Evolutionary conservation across 1,140 invertebrate species (phyloP).

Genomic region (Halyomorpha halys): DNA sequence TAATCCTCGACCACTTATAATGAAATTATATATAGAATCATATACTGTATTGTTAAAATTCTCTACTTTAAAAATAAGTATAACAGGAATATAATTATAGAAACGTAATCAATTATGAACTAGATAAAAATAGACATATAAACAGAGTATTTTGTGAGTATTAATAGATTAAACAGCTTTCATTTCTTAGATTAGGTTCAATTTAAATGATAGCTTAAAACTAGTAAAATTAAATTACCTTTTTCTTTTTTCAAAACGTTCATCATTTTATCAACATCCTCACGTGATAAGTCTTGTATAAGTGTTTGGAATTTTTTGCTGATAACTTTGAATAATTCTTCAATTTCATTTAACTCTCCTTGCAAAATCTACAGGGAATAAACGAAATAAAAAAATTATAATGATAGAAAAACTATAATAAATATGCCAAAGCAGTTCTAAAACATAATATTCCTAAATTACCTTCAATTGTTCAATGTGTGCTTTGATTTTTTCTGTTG

Average conservation of each 20-base stretch:
- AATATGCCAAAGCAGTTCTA: too few species aligned
- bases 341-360: slow-evolving; percentile 71
- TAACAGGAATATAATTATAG: too few species aligned
- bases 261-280: slow-evolving; percentile 86
- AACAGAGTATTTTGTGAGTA: too few species aligned
- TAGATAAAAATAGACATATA: too few species aligned
- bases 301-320: slow-evolving; percentile 83
- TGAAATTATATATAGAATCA: too few species aligned
- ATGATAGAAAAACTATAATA: too few species aligned
- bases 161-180: too few species aligned
- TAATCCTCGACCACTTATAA: too few species aligned
- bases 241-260: slow-evolving; percentile 79
- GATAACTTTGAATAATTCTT: slow-evolving; percentile 78
- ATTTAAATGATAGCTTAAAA: too few species aligned
- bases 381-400: not conserved
- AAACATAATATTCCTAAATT: slow-evolving; percentile 17
- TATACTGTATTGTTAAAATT: too few species aligned
- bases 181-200: not conserved
- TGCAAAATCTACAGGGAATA: slow-evolving; percentile 45
- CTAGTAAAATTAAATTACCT: slow-evolving; percentile 31
- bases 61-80: too few species aligned
- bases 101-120: too few species aligned
- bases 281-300: slow-evolving; percentile 77
- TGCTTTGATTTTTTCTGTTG: slow-evolving; percentile 62
- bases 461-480: slow-evolving; percentile 69